Evolutionary conservation across 2,797 vertebrate species (phyloP).

Genomic region (Poeciliopsis paucimaculata): DNA sequence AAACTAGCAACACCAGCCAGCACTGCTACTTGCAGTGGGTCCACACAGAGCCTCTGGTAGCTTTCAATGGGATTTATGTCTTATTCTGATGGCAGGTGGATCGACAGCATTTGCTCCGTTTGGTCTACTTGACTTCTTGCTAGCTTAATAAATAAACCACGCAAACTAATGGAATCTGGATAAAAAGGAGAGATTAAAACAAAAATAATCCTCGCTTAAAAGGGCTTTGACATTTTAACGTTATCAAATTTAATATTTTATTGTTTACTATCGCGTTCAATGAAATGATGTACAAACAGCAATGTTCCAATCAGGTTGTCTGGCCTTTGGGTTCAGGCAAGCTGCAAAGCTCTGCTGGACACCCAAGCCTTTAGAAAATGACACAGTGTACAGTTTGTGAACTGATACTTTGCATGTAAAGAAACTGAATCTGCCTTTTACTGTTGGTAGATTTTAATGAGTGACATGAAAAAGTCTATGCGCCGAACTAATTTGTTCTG

Average conservation of each 20-base stretch:
- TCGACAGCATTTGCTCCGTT: constrained; percentile 37
- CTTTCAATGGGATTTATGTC: constrained; percentile 52
- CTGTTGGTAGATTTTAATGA: background rate
- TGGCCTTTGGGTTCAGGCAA: background rate
- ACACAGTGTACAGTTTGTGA: background rate
- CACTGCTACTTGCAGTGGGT: constrained; percentile 29
- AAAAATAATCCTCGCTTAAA: constrained; percentile 1
- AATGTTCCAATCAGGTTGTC: background rate
- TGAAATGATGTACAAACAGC: background rate
- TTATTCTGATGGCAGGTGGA: constrained; percentile 41
- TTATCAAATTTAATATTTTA: background rate
- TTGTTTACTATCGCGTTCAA: background rate
- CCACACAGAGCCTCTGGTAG: constrained; percentile 40
- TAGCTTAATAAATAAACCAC: constrained; percentile 14
- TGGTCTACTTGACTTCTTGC: constrained; percentile 25
- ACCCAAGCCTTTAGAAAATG: background rate
- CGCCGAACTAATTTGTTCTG: background rate
- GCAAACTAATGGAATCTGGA: constrained; percentile 11
- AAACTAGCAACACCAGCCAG: constrained; percentile 44
- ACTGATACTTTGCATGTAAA: background rate
- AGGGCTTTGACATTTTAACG: background rate
- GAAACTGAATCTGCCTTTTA: background rate
- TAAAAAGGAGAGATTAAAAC: constrained; percentile 4
- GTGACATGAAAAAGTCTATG: background rate
- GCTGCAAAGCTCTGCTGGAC: background rate